phyloP scores from a whole-genome alignment of 2,113 vertebrate genomes.

The Tachysurus fulvidraco region DNA sequence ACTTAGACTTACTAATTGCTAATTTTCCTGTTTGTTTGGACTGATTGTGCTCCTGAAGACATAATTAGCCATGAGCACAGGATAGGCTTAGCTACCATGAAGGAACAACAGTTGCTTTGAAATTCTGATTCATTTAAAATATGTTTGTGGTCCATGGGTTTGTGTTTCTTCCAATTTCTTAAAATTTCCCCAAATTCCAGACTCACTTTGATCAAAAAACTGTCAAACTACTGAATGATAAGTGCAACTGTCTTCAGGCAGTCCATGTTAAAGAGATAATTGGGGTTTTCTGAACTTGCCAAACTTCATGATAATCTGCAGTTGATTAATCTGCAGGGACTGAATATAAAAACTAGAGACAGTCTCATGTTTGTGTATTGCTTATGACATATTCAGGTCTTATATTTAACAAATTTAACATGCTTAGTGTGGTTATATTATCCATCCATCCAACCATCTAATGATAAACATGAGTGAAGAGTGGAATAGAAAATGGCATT shows the following conservation, averaged over 20 bases:
- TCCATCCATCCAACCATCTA: too few relatives aligned
- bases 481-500: slow-evolving; percentile 24
- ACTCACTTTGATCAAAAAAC: slow-evolving; percentile 31
- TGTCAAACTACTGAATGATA: slow-evolving; percentile 32
- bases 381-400: neutral
- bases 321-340: neutral
- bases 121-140: slow-evolving; percentile 26
- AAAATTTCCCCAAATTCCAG: slow-evolving; percentile 51
- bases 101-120: slow-evolving; percentile 47
- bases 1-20: slow-evolving; percentile 54
- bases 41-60: slow-evolving; percentile 58
- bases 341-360: slow-evolving; percentile 4
- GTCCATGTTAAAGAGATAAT: slow-evolving; percentile 15
- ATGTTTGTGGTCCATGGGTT: slow-evolving; percentile 20
- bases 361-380: neutral
- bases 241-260: slow-evolving; percentile 31
- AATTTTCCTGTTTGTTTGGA: slow-evolving; percentile 62
- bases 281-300: slow-evolving; percentile 18
- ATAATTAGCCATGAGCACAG: slow-evolving; percentile 60
- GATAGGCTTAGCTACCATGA: slow-evolving; percentile 41
- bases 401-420: neutral
- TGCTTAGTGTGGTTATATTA: neutral
- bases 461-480: slow-evolving; percentile 43
- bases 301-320: neutral
- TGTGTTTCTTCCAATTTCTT: slow-evolving; percentile 31